These are phyloP conservation scores for Pogonophryne albipinna DNA, from an alignment of 2,797 vertebrate species.

Conservation along the genomic window DNA sequence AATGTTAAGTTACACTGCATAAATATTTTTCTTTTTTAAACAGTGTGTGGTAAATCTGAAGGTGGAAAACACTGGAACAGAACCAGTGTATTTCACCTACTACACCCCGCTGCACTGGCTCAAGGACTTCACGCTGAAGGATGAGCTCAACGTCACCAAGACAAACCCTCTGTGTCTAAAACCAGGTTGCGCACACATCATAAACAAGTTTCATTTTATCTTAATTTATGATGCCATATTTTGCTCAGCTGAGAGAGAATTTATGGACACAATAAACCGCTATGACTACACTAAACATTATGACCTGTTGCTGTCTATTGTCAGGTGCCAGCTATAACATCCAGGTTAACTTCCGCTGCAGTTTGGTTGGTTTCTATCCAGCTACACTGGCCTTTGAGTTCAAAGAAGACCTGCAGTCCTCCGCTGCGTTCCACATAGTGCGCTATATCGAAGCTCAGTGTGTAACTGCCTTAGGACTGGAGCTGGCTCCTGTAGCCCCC, in stretches of 20 bases:
- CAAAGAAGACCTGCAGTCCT: conserved; percentile 61
- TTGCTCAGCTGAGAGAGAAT: not conserved
- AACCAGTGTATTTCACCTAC: conserved; percentile 81
- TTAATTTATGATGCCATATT: not conserved
- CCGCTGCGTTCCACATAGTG: conserved; percentile 85
- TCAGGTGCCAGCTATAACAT: conserved; percentile 85
- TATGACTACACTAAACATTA: not conserved
- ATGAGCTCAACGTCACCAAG: conserved; percentile 74
- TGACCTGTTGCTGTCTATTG: not conserved
- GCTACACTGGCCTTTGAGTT: conserved; percentile 87
- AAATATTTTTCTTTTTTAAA: not conserved
- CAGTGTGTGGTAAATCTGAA: conserved; percentile 57
- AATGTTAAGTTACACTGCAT: not conserved
- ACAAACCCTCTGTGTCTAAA: conserved; percentile 74
- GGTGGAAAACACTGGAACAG: conserved; percentile 83
- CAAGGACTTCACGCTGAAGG: conserved; percentile 73
- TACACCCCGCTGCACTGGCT: conserved; percentile 73
- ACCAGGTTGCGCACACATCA: conserved; percentile 80
- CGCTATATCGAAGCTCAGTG: conserved; percentile 84
- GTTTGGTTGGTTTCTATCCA: conserved; percentile 83
- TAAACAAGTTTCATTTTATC: not conserved
- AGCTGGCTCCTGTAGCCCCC: conserved; percentile 83
- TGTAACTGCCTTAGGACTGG: conserved; percentile 80
- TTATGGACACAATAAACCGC: not conserved
- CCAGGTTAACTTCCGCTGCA: conserved; percentile 77